These are phyloP conservation scores for Eupithecia exiguata DNA, from an alignment of 2,888 invertebrate species.

Conservation along the genomic window DNA sequence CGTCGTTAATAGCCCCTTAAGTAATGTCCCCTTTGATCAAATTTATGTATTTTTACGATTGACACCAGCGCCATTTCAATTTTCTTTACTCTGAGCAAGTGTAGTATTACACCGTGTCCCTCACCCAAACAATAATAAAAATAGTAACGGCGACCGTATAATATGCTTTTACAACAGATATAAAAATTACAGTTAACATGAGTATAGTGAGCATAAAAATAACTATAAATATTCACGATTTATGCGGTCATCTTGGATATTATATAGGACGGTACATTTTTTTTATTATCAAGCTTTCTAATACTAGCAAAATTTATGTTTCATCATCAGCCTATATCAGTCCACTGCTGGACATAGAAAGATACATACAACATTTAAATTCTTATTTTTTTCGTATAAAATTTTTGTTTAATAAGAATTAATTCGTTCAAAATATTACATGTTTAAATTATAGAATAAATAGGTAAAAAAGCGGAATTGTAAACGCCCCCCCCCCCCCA, in stretches of 20 bases:
- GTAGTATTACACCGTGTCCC: slow-evolving; percentile 11
- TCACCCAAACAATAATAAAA: slow-evolving; percentile 37
- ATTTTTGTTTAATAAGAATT: no score
- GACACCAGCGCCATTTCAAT: slow-evolving; percentile 1
- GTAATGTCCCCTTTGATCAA: background rate
- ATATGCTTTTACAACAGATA: slow-evolving; percentile 41
- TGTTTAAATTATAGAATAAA: background rate
- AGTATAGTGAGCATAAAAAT: slow-evolving; percentile 44
- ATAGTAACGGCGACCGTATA: slow-evolving; percentile 34
- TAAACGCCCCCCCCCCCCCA: no score
- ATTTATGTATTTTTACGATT: background rate
- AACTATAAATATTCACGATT: slow-evolving; percentile 47
- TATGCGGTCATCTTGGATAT: slow-evolving; percentile 23
- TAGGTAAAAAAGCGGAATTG: no score
- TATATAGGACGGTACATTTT: background rate
- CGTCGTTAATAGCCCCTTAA: no score
- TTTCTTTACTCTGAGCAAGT: slow-evolving; percentile 6
- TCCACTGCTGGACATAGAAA: no score
- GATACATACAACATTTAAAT: no score
- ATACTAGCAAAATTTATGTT: background rate
- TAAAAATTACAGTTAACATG: slow-evolving; percentile 48
- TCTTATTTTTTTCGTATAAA: no score
- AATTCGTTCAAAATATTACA: background rate
- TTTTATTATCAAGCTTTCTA: background rate
- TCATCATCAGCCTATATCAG: no score